Evolutionary conservation across 1,140 invertebrate genomes (phyloP), one percentile per base, ranked within the genome.

Genomic region (Aphelenchoides besseyi): DNA sequence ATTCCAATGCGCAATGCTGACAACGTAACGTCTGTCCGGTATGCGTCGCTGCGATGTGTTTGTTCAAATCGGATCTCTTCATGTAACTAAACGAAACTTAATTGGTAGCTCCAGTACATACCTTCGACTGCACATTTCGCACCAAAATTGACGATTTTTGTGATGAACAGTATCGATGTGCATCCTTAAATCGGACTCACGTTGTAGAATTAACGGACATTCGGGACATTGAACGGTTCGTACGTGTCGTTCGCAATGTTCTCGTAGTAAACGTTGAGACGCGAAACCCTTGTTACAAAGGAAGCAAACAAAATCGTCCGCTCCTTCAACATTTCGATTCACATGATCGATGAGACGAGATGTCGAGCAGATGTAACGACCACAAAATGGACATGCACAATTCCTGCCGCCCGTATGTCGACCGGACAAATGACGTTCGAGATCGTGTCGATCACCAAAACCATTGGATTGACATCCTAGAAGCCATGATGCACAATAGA

Each of bases 371-470:
- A 77, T 74, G 33, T 59, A 77, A 3, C 26, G 29, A 30, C 78
- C 77, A 62, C 77, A 79, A 73, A 79, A 79, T 18, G 77, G 77
- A 29, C 77, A 79, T 5, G 77, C 77, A 26, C 62, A 66, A 8
- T 30, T 67, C 55, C 74, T 75, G 18, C 71, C 53, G 1, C 67
- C 54, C 16, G 66, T 68, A 52, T 79, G 77, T 12, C 35, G 66
- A 29, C 28, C 26, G 8, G 32, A 16, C 53, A 74, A 55, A 57
- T 55, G 71, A 23, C 59, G 71, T 23, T 70, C 33, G 0, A 57
- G 18, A 16, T 73, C 53, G 2, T 26, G 71, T 2, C 63, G 53
- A 26, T 61, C 53, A 0, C 12, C 28, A 26, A 62, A 73, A 5
- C 53, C 48, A 0, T 30, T 48, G 36, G 36, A 72, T 71, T 73